A percentile compares a stretch with the other conserved stretches of the same genome.
phyloP scores from a whole-genome alignment of 2,797 vertebrate genomes.

The Sebastes kiyomatsui region DNA sequence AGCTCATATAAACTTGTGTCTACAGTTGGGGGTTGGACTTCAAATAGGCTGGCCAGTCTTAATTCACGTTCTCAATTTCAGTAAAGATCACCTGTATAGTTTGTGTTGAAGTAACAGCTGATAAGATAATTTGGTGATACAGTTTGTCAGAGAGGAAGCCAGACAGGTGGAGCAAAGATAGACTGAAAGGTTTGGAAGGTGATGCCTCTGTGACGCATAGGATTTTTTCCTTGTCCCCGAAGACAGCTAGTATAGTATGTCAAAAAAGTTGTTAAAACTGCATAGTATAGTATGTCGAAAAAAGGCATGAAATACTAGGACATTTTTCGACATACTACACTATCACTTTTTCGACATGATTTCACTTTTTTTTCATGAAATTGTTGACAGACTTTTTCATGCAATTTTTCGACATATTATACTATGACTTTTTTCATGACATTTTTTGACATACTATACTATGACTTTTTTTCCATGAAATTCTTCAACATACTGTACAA shows the following conservation, averaged over 20 bases:
- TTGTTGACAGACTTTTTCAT: too few species aligned
- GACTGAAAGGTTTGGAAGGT: neutral
- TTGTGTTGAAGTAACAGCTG: neutral
- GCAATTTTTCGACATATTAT: too few species aligned
- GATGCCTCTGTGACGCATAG: slow-evolving; percentile 24
- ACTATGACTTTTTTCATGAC: too few species aligned
- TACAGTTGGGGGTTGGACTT: neutral
- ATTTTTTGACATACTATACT: too few species aligned
- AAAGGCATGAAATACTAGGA: too few species aligned
- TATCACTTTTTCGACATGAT: too few species aligned
- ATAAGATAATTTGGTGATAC: neutral
- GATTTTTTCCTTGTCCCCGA: neutral
- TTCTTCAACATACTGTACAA: too few species aligned
- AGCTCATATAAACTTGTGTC: neutral
- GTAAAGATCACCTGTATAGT: neutral
- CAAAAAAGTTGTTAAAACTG: too few species aligned
- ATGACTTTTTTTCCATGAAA: too few species aligned
- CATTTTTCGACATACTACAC: too few species aligned
- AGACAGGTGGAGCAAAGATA: slow-evolving; percentile 26
- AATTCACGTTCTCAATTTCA: neutral
- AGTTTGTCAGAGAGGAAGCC: neutral
- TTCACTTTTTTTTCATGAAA: too few species aligned
- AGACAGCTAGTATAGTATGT: neutral
- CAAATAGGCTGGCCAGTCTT: neutral
- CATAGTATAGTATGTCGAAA: neutral